These are phyloP conservation scores for Galerucella calmariensis DNA, from an alignment of 2,888 invertebrate species.

Conservation along the genomic window DNA sequence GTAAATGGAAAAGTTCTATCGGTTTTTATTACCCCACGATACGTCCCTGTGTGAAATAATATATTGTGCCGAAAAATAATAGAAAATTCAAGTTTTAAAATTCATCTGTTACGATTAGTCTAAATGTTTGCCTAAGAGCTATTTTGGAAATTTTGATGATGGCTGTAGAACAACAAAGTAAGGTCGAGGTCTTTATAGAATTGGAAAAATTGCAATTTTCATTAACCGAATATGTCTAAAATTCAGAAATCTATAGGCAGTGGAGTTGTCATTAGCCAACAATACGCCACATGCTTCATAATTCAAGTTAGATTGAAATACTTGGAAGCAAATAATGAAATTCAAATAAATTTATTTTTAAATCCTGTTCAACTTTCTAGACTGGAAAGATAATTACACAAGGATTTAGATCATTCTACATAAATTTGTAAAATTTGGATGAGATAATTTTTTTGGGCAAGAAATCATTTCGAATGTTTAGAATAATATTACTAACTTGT, in stretches of 20 bases:
- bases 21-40: too few species aligned
- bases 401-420: slow-evolving; percentile 9
- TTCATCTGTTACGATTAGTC: too few species aligned
- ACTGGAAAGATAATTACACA: slow-evolving; percentile 15
- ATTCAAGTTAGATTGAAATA: slow-evolving; percentile 12
- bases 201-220: too few species aligned
- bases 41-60: too few species aligned
- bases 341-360: background rate
- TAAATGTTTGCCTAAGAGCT: too few species aligned
- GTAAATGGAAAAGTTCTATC: too few species aligned
- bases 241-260: background rate
- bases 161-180: too few species aligned
- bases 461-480: background rate
- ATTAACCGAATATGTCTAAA: background rate
- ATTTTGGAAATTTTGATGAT: too few species aligned
- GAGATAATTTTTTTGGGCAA: background rate
- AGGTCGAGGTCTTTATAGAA: too few species aligned
- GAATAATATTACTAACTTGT: background rate
- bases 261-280: too few species aligned
- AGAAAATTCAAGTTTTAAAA: too few species aligned
- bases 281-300: background rate
- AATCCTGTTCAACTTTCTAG: slow-evolving; percentile 13
- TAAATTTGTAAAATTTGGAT: background rate
- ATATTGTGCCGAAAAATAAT: too few species aligned
- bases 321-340: slow-evolving; percentile 1